Evolutionary conservation across 2,113 vertebrate species (phyloP).

Genomic region (Clupea harengus): DNA sequence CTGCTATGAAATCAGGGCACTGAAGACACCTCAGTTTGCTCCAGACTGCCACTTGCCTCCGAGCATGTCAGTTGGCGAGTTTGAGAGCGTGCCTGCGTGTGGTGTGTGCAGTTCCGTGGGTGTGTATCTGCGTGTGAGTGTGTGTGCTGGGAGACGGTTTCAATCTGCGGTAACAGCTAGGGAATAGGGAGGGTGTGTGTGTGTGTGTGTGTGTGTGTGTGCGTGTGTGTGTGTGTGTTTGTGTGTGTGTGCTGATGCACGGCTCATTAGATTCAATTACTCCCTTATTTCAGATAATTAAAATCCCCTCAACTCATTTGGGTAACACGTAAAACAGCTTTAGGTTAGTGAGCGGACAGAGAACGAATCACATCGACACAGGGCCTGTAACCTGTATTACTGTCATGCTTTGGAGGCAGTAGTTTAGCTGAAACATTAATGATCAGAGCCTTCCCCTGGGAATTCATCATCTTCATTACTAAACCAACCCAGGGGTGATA

Average conservation of each 20-base stretch:
- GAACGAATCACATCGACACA: constrained; percentile 57
- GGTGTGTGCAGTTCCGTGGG: neutral
- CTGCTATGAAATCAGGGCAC: neutral
- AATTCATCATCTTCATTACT: neutral
- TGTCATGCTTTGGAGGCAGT: constrained; percentile 57
- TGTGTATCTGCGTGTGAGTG: neutral
- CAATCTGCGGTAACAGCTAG: neutral
- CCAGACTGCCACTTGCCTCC: neutral
- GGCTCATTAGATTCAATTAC: constrained; percentile 76
- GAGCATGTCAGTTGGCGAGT: neutral
- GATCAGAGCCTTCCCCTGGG: neutral
- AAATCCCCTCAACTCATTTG: constrained; percentile 41
- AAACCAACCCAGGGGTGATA: neutral
- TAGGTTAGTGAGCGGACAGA: constrained; percentile 50
- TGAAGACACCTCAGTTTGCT: neutral
- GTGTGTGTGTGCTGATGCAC: constrained; percentile 29
- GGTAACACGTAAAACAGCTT: neutral
- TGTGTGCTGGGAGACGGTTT: neutral
- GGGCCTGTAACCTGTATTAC: constrained; percentile 54
- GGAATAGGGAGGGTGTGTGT: neutral
- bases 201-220: too few relatives aligned
- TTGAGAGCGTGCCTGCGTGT: neutral
- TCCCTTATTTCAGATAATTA: constrained; percentile 67
- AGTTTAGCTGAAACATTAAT: neutral
- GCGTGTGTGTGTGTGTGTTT: neutral